These are phyloP conservation scores for Muntiacus reevesi DNA, from an alignment of 2,113 vertebrate species.

Conservation along the genomic window DNA sequence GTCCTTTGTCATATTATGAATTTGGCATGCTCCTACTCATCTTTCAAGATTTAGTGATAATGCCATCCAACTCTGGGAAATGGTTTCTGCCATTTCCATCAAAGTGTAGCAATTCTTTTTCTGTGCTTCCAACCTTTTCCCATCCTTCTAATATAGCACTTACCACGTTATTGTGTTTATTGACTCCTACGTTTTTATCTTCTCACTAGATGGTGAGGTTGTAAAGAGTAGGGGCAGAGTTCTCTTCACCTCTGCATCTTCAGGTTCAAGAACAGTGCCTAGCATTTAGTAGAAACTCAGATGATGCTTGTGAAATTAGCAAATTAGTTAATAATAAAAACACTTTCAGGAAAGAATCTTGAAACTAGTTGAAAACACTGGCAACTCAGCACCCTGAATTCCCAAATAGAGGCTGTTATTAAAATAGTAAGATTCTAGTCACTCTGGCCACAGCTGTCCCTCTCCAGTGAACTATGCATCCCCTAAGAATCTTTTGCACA, in stretches of 20 bases:
- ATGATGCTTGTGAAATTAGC: not conserved
- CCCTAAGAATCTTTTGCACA: not conserved
- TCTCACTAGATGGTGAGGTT: not conserved
- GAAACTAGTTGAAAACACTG: not conserved
- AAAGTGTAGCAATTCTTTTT: not conserved
- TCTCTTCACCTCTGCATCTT: not conserved
- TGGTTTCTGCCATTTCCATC: not conserved
- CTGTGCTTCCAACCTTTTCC: not conserved
- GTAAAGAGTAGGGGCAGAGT: not conserved
- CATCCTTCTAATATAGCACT: not conserved
- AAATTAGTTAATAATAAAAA: not conserved
- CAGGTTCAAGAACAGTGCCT: not conserved
- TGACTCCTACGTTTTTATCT: not conserved
- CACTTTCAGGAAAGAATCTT: not conserved
- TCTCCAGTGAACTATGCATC: not conserved
- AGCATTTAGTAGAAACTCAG: not conserved
- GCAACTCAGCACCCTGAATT: not conserved
- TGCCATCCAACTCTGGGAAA: not conserved
- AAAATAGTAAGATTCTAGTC: not conserved
- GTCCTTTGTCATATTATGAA: conserved; percentile 4
- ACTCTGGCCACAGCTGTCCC: not conserved
- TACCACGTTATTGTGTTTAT: too few species aligned
- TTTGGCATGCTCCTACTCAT: conserved; percentile 23
- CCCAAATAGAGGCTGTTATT: not conserved
- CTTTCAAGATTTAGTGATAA: not conserved